Percentiles rank a stretch among this genome's conserved stretches.
Conservation (phyloP, 1,140 invertebrate genomes). For the Schmidtea mediterranea region DNA sequence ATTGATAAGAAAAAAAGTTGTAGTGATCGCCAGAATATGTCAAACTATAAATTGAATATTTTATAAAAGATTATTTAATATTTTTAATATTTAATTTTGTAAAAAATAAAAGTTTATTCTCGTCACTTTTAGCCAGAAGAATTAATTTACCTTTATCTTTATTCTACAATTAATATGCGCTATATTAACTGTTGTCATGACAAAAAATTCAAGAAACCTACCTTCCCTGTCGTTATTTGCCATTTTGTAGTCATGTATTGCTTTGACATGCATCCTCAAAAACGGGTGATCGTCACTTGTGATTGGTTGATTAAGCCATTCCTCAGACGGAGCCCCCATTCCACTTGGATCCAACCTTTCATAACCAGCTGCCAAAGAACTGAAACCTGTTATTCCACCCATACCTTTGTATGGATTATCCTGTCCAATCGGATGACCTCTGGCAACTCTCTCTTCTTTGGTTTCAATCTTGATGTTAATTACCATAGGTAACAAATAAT, state of each 20-base stretch:
- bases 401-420: conserved; percentile 23
- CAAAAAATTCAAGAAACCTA: too few relatives aligned
- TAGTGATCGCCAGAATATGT: too few relatives aligned
- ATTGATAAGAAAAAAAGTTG: too few relatives aligned
- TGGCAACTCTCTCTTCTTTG: conserved; percentile 17
- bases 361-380: conserved; percentile 25
- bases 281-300: conserved; percentile 22
- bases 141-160: too few relatives aligned
- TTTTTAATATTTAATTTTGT: too few relatives aligned
- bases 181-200: too few relatives aligned
- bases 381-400: conserved; percentile 27
- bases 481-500: too few relatives aligned
- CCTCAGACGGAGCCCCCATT: conserved; percentile 19
- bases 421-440: conserved; percentile 25
- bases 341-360: conserved; percentile 26
- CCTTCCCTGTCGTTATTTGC: background rate
- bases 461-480: conserved; percentile 12
- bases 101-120: too few relatives aligned
- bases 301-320: conserved; percentile 23
- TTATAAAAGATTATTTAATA: background rate
- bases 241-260: conserved; percentile 15
- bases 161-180: too few relatives aligned
- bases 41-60: too few relatives aligned
- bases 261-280: conserved; percentile 18
- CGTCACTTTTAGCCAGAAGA: too few relatives aligned